Conservation (phyloP, 1,140 invertebrate species). For the Hypothenemus hampei region DNA sequence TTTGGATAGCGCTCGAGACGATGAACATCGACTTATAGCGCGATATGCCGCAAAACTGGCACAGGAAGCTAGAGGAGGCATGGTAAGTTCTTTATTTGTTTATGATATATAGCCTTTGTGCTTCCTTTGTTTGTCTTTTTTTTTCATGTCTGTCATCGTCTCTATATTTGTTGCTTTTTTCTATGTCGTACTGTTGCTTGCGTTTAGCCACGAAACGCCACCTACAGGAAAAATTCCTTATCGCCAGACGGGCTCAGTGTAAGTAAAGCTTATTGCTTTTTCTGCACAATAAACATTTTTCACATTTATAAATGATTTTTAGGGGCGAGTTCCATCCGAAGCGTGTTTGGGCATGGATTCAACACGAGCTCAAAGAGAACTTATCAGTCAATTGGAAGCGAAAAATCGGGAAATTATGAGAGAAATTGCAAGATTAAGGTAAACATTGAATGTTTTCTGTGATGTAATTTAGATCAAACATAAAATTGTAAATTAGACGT, state of each 20-base stretch:
- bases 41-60: constrained; percentile 91
- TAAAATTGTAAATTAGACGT: constrained; percentile 50
- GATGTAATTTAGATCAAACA: too few species aligned
- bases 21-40: constrained; percentile 95
- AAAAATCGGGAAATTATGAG: constrained; percentile 98
- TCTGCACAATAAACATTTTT: too few species aligned
- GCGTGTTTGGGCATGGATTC: constrained; percentile 72
- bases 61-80: constrained; percentile 74
- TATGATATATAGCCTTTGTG: constrained; percentile 8
- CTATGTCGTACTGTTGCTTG: constrained; percentile 41
- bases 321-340: constrained; percentile 73
- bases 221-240: constrained; percentile 50
- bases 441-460: constrained; percentile 26
- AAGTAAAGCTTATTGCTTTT: too few species aligned
- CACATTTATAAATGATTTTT: too few species aligned
- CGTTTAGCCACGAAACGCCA: constrained; percentile 48
- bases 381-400: constrained; percentile 90
- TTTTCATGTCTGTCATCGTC: constrained; percentile 28
- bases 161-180: constrained; percentile 42
- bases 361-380: constrained; percentile 81
- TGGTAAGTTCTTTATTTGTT: constrained; percentile 56
- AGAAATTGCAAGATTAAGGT: constrained; percentile 90
- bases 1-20: constrained; percentile 67
- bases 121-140: constrained; percentile 38
- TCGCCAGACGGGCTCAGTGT: constrained; percentile 51